Evolutionary conservation across 2,113 vertebrate genomes (phyloP).

Genomic region (Electrona antarctica): DNA sequence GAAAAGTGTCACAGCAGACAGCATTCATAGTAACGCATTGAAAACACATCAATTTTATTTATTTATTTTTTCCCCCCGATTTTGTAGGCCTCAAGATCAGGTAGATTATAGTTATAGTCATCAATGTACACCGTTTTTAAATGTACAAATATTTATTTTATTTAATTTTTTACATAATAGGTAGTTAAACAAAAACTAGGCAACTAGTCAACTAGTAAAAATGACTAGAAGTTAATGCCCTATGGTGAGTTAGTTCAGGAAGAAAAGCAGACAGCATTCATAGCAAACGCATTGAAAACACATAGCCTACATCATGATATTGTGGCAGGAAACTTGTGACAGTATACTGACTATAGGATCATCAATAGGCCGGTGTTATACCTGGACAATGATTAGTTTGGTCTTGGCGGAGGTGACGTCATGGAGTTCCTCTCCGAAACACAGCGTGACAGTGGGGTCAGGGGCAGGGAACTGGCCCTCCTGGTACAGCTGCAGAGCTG

Average conservation of each 20-base stretch:
- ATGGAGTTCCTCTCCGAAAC: constrained; percentile 94
- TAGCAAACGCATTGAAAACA: not conserved
- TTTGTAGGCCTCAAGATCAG: too few species aligned
- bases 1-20: not conserved
- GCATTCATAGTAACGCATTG: not conserved
- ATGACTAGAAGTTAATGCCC: too few species aligned
- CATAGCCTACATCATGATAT: not conserved
- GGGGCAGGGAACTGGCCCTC: constrained; percentile 86
- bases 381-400: constrained; percentile 96
- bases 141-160: not conserved
- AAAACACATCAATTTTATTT: too few species aligned
- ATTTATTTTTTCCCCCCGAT: too few species aligned
- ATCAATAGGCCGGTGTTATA: constrained; percentile 65
- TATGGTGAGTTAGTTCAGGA: not conserved
- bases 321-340: not conserved
- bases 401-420: constrained; percentile 81
- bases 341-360: not conserved
- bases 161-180: not conserved
- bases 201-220: too few species aligned
- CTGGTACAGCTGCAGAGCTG: constrained; percentile 90
- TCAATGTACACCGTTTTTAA: not conserved
- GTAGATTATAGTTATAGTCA: too few species aligned
- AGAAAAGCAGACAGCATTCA: not conserved
- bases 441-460: constrained; percentile 86
- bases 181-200: too few species aligned